phyloP scores from a whole-genome alignment of 2,113 vertebrate genomes.

The Mustelus asterias region DNA sequence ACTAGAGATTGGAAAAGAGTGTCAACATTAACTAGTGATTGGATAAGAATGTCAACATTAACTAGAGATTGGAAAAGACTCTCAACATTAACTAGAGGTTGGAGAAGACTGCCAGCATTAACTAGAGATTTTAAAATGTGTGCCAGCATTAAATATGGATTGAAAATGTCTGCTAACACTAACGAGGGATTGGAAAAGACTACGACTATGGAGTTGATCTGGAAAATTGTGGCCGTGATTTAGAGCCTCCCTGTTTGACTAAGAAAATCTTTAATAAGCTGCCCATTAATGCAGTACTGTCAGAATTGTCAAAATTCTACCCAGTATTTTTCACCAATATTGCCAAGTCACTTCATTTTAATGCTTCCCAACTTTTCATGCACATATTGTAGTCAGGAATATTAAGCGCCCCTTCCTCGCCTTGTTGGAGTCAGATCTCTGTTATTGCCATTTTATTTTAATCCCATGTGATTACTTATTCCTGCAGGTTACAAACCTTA shows the following conservation, averaged over 20 bases:
- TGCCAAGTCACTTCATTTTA: neutral
- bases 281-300: no score
- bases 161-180: neutral
- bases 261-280: no score
- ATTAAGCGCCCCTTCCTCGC: neutral
- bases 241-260: no score
- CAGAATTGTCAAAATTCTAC: no score
- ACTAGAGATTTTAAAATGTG: neutral
- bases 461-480: neutral
- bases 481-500: neutral
- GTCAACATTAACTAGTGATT: no score
- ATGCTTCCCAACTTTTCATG: neutral
- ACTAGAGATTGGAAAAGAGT: neutral
- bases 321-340: neutral
- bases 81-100: neutral
- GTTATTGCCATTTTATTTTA: neutral
- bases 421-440: neutral
- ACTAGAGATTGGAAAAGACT: neutral
- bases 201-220: no score
- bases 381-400: neutral
- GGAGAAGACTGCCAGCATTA: no score
- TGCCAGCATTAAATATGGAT: neutral
- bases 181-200: no score
- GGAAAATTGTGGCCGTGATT: no score
- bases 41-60: neutral